Conservation (phyloP, 2,888 invertebrate genomes). For the Nomada fucata region DNA sequence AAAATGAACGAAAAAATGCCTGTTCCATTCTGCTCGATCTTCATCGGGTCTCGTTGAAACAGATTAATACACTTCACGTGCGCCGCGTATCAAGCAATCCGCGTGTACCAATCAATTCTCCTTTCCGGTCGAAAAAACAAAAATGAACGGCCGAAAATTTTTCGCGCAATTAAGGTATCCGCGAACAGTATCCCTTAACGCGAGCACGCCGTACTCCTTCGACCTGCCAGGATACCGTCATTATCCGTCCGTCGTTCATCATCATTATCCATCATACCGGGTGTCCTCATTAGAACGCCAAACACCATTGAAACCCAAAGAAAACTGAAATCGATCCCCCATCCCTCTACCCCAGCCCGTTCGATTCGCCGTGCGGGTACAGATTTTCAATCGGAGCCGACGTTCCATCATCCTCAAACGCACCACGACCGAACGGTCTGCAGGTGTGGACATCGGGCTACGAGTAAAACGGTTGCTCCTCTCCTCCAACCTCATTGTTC, state of each 20-base stretch:
- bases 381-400: slow-evolving; percentile 59
- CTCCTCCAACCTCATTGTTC: slow-evolving; percentile 64
- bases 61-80: no score
- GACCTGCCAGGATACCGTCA: not conserved
- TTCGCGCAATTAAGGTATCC: no score
- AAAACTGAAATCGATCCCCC: slow-evolving; percentile 7
- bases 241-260: slow-evolving; percentile 1
- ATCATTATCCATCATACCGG: slow-evolving; percentile 45
- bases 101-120: no score
- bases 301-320: slow-evolving; percentile 13
- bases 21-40: no score
- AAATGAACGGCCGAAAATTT: no score
- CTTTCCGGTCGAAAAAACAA: no score
- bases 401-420: slow-evolving; percentile 57
- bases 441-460: slow-evolving; percentile 70
- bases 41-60: not conserved
- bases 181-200: not conserved
- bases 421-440: slow-evolving; percentile 58
- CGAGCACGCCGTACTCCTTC: not conserved
- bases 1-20: no score
- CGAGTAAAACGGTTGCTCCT: slow-evolving; percentile 61
- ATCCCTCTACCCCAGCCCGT: not conserved
- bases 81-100: no score
- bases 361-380: not conserved
- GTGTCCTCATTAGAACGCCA: slow-evolving; percentile 25